Base-by-base conservation (phyloP, 2,888 invertebrate species). In the Elgonia sp. region DNA sequence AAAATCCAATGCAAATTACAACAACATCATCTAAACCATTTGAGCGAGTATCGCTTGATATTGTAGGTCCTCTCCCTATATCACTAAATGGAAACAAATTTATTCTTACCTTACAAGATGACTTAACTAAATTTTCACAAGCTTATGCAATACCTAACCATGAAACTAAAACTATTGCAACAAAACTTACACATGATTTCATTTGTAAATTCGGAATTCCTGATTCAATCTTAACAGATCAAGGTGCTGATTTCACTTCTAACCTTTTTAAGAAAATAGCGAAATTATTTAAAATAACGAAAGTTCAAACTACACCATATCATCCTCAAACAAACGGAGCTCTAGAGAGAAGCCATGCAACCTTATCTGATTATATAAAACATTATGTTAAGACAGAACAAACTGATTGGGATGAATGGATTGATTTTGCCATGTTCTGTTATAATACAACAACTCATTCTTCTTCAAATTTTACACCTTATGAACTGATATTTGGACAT, bases 61-160 rank as follows among this genome's bases (percentile, higher is more conserved):
- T 46, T 9, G 39, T 67, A 20, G 67, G 67, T 3, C 67, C 46
- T 12, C 46, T 94, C 79, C 89, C 92, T 3, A 50, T 91, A 67
- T 92, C 93, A 0, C 89, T 91, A 80, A 63, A 86, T 10, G 92
- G 92, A 20, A 93, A 93, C 82, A 90, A 90, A 89, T 94, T 90
- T 75, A 92, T 94, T 39, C 70, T 94, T n/a, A 94, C 94, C 0
- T 37, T 93, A 8, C 92, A 93, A 90, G 93, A 94, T 72, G 92
- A 93, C 84, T 80, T 93, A n/a, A 92, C 93, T 0, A 93, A 94
- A 91, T 94, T 90, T 86, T 91, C 92, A 14, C 89, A 91, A 84
- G 93, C 93, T 8, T 89, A 87, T 57, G 87, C 93, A 0, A 87
- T 94, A 12, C 90, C 90, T 7, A 93, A 94, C 90, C 91, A 92